Evolutionary conservation across 2,888 invertebrate genomes (phyloP), one percentile per base, ranked within the genome.

Genomic region (Eulithis prunata): DNA sequence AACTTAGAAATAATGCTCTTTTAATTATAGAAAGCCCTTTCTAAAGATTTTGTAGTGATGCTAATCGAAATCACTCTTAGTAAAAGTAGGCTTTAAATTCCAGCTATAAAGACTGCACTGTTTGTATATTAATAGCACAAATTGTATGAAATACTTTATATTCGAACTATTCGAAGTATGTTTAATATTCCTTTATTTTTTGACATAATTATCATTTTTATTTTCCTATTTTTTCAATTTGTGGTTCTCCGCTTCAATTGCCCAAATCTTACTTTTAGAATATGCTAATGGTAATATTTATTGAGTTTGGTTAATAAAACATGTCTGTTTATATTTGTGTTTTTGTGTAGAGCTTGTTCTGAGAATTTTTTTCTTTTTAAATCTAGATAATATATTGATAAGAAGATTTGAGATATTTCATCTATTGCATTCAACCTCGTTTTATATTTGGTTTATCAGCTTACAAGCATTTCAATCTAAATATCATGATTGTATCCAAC

Each of bases 271-370:
- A 82, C 78, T 74, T 78, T 63, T 78, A 78, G 78, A 78, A 77
- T 80, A 68, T 75, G 75, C 79, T 84, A 79, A 79, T 80, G 80
- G 78, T 85, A 84, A 83, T 86, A 87, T 86, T 87, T 87, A 87
- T 87, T 86, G 80, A 59, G 57, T 82, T 75, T 71, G 70, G 64
- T 76, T 76, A 77, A 76, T 77, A 78, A 78, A 79, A 78, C 73
- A 75, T 76, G 76, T 76, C 73, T 75, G 75, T 67, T 75, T 72
- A 72, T 55, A 62, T 65, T 64, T 68, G 74, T 75, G 75, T 77
- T 77, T 74, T 73, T 75, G 71, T 78, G 79, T 78, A 73, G 71
- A 59, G 21, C 70, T 70, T 53, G 4, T 53, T 57, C 28, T 7
- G 4, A 6, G 32, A 52, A 13, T 1, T 4, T 32, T 52, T n/a